These are phyloP conservation scores for Prunella fulvescens DNA, from an alignment of 2,113 vertebrate species.

Conservation along the genomic window DNA sequence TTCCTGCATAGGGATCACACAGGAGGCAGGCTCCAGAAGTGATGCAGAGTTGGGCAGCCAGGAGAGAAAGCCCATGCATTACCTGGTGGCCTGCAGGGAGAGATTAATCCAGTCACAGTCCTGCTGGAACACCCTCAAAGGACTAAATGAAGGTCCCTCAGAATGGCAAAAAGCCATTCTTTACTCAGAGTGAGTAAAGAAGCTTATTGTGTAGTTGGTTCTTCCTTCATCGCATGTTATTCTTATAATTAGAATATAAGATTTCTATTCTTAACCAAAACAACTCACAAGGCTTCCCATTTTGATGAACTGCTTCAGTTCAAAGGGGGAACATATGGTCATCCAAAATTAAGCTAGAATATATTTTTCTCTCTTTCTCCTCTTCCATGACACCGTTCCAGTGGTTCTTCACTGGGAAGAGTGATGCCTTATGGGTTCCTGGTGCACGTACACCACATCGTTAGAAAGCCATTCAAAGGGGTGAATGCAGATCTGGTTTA, in stretches of 20 bases:
- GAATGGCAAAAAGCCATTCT: background rate
- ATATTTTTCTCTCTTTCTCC: background rate
- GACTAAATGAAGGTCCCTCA: background rate
- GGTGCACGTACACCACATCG: rapidly evolving
- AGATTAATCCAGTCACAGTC: background rate
- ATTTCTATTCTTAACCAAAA: background rate
- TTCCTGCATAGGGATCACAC: background rate
- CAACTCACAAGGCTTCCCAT: background rate
- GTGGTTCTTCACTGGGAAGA: rapidly evolving
- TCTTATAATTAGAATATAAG: background rate
- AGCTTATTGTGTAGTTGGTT: background rate
- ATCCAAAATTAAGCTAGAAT: background rate
- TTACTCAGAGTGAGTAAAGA: background rate
- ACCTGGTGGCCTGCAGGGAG: background rate
- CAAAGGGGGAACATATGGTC: background rate
- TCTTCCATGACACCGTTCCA: background rate
- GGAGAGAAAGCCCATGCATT: background rate
- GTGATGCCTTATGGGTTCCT: rapidly evolving
- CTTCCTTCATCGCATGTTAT: rapidly evolving
- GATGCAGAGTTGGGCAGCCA: background rate
- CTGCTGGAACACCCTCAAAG: background rate
- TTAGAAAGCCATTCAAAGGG: background rate
- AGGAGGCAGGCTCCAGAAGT: background rate
- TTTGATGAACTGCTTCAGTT: background rate
- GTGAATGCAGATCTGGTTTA: background rate